Conservation (phyloP, 2,113 vertebrate species). For the Hemichromis elongatus region DNA sequence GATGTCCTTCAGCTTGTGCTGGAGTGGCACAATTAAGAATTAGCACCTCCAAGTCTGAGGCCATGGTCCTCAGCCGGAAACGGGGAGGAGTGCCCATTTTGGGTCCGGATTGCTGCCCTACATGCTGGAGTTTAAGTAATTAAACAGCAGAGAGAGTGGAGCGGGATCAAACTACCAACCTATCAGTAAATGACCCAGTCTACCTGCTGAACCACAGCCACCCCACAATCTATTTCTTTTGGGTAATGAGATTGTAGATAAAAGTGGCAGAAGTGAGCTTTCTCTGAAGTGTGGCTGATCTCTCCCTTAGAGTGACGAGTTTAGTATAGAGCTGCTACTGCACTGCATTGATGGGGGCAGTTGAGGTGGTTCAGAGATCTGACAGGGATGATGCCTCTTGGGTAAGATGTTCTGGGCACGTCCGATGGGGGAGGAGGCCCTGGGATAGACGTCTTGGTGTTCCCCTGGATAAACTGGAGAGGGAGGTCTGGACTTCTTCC, state of each 20-base stretch:
- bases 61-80: neutral
- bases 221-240: neutral
- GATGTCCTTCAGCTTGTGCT: rapidly evolving
- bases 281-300: neutral
- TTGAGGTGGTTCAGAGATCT: neutral
- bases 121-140: neutral
- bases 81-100: rapidly evolving
- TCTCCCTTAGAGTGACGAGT: neutral
- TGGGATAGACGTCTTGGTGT: neutral
- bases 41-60: neutral
- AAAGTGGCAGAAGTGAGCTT: neutral
- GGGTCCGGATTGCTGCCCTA: neutral
- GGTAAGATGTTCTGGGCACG: neutral
- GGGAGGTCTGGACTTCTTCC: neutral
- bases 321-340: neutral
- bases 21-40: neutral
- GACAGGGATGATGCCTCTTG: neutral
- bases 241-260: neutral
- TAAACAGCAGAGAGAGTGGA: neutral
- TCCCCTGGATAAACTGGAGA: neutral
- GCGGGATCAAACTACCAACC: neutral
- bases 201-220: neutral
- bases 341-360: rapidly evolving
- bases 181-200: rapidly evolving
- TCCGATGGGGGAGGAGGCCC: neutral